A percentile compares a stretch with the other conserved stretches of the same genome.
These are phyloP conservation scores for Omphaloscelis lunosa DNA, from an alignment of 2,888 invertebrate species.

Conservation along the genomic window DNA sequence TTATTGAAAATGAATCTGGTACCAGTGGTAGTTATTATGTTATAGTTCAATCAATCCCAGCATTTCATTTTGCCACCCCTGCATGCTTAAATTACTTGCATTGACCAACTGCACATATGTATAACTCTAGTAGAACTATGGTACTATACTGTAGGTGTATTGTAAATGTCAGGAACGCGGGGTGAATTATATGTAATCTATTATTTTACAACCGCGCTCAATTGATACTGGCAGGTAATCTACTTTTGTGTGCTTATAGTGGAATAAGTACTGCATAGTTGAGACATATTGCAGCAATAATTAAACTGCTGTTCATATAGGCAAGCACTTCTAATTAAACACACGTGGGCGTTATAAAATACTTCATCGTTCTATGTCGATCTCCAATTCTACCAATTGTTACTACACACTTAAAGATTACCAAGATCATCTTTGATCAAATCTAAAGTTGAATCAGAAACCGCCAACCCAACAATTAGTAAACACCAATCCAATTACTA, in stretches of 20 bases:
- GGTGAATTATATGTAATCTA: constrained; percentile 4
- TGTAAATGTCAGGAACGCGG: neutral
- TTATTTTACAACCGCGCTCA: neutral
- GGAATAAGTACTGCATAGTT: neutral
- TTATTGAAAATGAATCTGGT: constrained; percentile 5
- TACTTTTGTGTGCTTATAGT: neutral
- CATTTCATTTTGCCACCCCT: neutral
- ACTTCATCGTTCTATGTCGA: neutral
- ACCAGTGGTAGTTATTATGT: neutral
- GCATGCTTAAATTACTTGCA: constrained; percentile 19
- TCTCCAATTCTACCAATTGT: neutral
- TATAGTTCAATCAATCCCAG: constrained; percentile 5
- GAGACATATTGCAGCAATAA: neutral
- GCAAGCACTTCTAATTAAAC: too few relatives aligned
- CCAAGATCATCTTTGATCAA: constrained; percentile 7
- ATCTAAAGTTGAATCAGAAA: neutral
- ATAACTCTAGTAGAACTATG: too few relatives aligned
- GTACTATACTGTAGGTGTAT: neutral
- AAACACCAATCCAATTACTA: constrained; percentile 35
- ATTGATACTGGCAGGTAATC: constrained; percentile 11
- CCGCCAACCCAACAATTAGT: constrained; percentile 1
- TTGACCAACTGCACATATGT: neutral
- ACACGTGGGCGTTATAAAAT: too few relatives aligned
- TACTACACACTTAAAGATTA: neutral
- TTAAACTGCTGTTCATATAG: neutral